Conservation (phyloP, 2,113 vertebrate genomes). For the Theristicus caerulescens region DNA sequence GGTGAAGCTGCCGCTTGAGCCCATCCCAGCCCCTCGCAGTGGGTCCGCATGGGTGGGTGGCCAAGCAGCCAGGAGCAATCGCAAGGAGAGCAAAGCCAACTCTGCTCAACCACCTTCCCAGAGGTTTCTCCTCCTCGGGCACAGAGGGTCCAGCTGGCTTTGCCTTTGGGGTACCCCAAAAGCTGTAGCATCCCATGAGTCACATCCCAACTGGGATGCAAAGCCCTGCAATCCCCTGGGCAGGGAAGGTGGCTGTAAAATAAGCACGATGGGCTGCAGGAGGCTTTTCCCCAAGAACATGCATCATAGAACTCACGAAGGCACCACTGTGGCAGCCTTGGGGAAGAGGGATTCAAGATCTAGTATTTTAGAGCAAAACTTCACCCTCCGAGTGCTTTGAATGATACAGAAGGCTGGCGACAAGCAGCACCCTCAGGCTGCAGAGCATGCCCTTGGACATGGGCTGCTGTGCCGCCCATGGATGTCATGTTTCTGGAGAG, state of each 20-base stretch:
- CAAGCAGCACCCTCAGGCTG: not conserved
- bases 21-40: not conserved
- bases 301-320: not conserved
- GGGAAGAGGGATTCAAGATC: not conserved
- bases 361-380: not conserved
- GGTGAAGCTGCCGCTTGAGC: not conserved
- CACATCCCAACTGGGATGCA: not conserved
- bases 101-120: not conserved
- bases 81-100: not conserved
- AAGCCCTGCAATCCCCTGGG: not conserved
- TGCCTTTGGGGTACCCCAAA: not conserved
- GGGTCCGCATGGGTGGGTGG: accelerated
- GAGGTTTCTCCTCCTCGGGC: accelerated
- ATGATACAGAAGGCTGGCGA: accelerated
- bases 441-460: not conserved
- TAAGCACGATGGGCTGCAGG: not conserved
- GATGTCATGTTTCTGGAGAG: not conserved
- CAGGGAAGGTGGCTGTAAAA: not conserved
- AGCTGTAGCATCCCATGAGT: no score
- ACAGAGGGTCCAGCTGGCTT: not conserved
- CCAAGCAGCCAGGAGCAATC: not conserved
- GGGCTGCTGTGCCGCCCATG: not conserved
- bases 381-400: not conserved
- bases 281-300: not conserved
- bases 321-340: not conserved